Conservation (phyloP, 2,113 vertebrate genomes). For the Petroica traversi region DNA sequence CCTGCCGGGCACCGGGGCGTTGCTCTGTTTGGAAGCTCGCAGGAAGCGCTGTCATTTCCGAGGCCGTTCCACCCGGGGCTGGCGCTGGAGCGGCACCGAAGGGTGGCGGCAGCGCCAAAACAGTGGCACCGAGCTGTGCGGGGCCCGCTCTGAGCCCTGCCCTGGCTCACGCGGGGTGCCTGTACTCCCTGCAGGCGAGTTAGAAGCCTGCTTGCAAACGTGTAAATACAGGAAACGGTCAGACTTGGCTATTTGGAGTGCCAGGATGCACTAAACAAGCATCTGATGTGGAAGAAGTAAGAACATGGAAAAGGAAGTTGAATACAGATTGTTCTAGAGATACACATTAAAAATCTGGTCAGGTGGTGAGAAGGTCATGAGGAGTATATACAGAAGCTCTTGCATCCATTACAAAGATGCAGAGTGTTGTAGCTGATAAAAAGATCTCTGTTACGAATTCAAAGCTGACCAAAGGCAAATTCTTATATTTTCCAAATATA, state of each 20-base stretch:
- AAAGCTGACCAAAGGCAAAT: not conserved
- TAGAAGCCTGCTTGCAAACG: not conserved
- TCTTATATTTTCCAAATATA: not conserved
- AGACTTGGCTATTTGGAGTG: fast-evolving
- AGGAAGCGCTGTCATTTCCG: not conserved
- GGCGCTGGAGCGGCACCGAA: fast-evolving
- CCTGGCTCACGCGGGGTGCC: fast-evolving
- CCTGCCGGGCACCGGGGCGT: not conserved
- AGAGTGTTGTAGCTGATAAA: not conserved
- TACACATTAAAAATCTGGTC: fast-evolving
- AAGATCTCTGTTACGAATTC: not conserved
- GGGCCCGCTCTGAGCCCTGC: not conserved
- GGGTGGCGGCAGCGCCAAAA: fast-evolving
- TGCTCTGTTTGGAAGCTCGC: not conserved
- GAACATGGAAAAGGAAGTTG: not conserved
- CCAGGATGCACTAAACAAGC: fast-evolving
- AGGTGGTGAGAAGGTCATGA: not conserved
- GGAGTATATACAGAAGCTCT: not conserved
- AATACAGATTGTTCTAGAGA: not conserved
- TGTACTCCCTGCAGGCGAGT: fast-evolving
- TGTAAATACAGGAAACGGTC: not conserved
- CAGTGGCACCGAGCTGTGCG: fast-evolving
- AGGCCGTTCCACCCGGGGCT: not conserved
- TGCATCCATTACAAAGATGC: no score
- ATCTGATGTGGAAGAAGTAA: not conserved